These are phyloP conservation scores for Acipenser ruthenus DNA, from an alignment of 2,797 vertebrate species.

Conservation along the genomic window DNA sequence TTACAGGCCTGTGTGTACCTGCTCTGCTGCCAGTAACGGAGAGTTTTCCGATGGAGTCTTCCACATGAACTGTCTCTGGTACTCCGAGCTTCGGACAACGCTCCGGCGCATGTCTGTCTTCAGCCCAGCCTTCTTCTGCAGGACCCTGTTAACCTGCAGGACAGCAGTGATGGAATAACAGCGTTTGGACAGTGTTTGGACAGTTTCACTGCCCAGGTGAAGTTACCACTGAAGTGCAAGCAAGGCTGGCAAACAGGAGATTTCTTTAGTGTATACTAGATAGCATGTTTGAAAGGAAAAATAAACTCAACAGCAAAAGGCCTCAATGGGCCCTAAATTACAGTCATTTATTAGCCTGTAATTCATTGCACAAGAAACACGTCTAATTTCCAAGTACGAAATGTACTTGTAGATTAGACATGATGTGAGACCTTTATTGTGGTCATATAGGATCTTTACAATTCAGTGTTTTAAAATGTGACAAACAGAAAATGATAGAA, in stretches of 20 bases:
- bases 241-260: not conserved
- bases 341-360: no score
- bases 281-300: no score
- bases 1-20: slow-evolving; percentile 47
- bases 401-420: no score
- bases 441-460: no score
- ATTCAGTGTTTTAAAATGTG: no score
- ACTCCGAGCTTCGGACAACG: slow-evolving; percentile 62
- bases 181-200: not conserved
- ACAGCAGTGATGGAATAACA: not conserved
- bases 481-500: no score
- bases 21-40: slow-evolving; percentile 62
- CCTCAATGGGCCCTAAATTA: no score
- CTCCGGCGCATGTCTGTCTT: slow-evolving; percentile 35
- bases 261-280: no score
- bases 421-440: no score
- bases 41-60: slow-evolving; percentile 55
- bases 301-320: no score
- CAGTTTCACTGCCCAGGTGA: not conserved
- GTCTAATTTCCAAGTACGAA: no score
- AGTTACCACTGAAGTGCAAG: slow-evolving; percentile 1
- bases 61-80: slow-evolving; percentile 71
- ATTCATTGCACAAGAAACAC: no score
- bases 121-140: slow-evolving; percentile 58
- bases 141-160: slow-evolving; percentile 50